These are phyloP conservation scores for Scalopus aquaticus DNA, from an alignment of 2,113 vertebrate genomes.

Conservation along the genomic window DNA sequence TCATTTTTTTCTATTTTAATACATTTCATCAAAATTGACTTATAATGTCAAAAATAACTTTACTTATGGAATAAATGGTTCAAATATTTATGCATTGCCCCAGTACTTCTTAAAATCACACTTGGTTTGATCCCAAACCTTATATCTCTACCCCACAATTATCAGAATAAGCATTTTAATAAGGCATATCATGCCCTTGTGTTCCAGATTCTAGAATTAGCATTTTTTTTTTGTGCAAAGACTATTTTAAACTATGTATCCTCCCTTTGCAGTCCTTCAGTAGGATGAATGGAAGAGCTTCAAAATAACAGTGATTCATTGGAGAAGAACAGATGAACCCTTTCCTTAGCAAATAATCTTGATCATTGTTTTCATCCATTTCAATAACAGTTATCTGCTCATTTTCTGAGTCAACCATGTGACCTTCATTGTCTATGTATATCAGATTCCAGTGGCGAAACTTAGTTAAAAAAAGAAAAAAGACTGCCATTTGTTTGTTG, in stretches of 20 bases:
- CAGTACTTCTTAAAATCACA: neutral
- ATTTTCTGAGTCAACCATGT: neutral
- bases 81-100: neutral
- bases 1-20: conserved; percentile 67
- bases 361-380: neutral
- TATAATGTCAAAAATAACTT: conserved; percentile 62
- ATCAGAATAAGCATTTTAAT: conserved; percentile 32
- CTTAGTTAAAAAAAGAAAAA: neutral
- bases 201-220: conserved; percentile 15
- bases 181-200: neutral
- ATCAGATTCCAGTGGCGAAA: neutral
- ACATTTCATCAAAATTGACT: conserved; percentile 55
- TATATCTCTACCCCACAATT: neutral
- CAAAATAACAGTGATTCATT: neutral
- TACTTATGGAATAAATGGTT: conserved; percentile 49
- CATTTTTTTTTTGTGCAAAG: neutral
- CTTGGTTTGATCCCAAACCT: neutral
- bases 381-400: neutral
- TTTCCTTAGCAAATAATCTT: neutral
- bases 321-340: neutral
- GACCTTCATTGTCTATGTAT: neutral
- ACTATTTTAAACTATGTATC: neutral
- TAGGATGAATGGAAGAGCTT: neutral
- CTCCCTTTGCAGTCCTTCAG: neutral
- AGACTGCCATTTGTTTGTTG: neutral